Conservation (phyloP, 2,113 vertebrate genomes). For the Fregata magnificens region DNA sequence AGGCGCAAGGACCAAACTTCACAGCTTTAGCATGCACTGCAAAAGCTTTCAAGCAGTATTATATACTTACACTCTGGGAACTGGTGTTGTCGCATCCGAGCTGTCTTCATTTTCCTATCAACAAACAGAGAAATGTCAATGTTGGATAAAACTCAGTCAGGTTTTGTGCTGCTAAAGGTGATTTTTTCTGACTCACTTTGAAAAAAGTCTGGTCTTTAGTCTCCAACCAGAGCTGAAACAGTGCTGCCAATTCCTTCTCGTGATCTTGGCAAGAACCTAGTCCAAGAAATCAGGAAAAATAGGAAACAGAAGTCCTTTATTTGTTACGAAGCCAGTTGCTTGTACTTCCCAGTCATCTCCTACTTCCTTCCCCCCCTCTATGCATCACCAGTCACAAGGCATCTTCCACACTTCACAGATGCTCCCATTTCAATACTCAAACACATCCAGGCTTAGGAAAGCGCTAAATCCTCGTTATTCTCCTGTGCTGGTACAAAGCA, state of each 20-base stretch:
- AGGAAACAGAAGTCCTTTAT: background rate
- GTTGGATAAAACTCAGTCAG: background rate
- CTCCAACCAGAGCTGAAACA: slow-evolving; percentile 96
- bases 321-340: background rate
- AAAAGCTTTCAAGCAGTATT: background rate
- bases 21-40: background rate
- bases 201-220: slow-evolving; percentile 92
- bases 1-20: background rate
- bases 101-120: slow-evolving; percentile 88
- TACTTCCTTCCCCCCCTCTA: background rate
- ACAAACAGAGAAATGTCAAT: slow-evolving; percentile 20
- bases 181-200: slow-evolving; percentile 79
- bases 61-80: slow-evolving; percentile 88
- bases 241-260: slow-evolving; percentile 89
- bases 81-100: slow-evolving; percentile 83
- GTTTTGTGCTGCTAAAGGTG: background rate
- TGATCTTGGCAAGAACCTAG: slow-evolving; percentile 86
- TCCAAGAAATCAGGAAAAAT: background rate
- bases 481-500: background rate
- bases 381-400: background rate
- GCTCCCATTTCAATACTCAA: background rate
- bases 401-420: background rate
- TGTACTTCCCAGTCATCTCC: background rate
- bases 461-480: background rate
- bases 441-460: background rate